Base-by-base conservation (phyloP, 2,797 vertebrate genomes). In the Pygocentrus nattereri region DNA sequence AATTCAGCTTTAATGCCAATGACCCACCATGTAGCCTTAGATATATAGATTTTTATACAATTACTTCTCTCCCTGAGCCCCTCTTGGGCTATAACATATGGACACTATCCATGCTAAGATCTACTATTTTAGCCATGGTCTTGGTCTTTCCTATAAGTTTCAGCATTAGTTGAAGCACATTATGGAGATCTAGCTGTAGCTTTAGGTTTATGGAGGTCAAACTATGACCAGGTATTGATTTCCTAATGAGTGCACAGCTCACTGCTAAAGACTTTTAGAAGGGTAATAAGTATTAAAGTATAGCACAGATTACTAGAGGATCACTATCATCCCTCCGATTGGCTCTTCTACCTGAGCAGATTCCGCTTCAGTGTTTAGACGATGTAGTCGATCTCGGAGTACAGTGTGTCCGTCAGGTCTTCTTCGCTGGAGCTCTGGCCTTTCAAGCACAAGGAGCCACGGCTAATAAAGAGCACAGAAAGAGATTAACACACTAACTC, bases 311-410 rank as follows among this genome's bases (percentile, higher is more conserved):
- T 78, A 38, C 76, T 41, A 69, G 76, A 78, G 38, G 6, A 71
- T 76, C 31, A 6, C 23, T n/a, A 41, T 59, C 76, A 70, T 84
- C 41, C 7, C 11, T 34, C 54, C 38, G 5, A 59, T 47, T 80
- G 79, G 85, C 64, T 52, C 54, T 12, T 85, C 64, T 62, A 70
- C 18, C 38, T 68, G 21, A 30, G 18, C 12, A 62, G 50, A 52
- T 74, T 71, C 62, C 18, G 50, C 12, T n/a, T 73, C 18, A 47
- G 58, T 23, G 21, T 73, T 86, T 93, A 95, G 68, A 94, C 87
- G 0, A 95, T 90, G 67, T 95, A 94, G 89, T 95, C 94, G n/a
- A 94, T 92, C 75, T 94, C 93, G 27, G 94, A 93, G 87, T 95
- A 95, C 0, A 94, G 86, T 0, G 84, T 78, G 84, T 94, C 92